These are phyloP conservation scores for Proteles cristata DNA, from an alignment of 2,113 vertebrate genomes.

Conservation along the genomic window DNA sequence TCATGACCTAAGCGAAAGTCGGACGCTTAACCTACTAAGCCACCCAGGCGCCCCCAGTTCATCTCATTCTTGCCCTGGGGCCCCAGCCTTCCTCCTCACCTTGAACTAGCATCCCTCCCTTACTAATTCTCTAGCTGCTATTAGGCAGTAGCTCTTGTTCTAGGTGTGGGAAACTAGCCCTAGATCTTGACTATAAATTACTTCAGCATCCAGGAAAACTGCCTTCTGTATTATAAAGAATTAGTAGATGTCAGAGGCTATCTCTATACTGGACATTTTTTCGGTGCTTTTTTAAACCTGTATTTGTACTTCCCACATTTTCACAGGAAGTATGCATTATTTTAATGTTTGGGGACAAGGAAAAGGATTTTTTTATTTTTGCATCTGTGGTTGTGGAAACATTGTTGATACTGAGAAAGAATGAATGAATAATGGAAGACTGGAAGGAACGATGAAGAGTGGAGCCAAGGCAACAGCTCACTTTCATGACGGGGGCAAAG, in stretches of 20 bases:
- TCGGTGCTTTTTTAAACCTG: not conserved
- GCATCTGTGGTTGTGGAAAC: not conserved
- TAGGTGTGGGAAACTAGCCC: not conserved
- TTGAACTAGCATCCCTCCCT: not conserved
- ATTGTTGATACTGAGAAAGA: not conserved
- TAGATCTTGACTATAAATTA: not conserved
- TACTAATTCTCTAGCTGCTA: not conserved
- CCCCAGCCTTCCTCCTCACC: not conserved
- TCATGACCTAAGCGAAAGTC: too few relatives aligned
- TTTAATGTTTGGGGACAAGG: not conserved
- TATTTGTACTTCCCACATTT: not conserved
- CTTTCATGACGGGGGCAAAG: not conserved
- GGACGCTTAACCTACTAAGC: too few relatives aligned
- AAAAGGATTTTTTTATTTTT: not conserved
- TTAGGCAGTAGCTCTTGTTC: not conserved
- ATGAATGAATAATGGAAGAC: not conserved
- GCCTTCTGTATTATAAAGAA: not conserved
- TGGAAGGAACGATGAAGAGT: not conserved
- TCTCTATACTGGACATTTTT: not conserved
- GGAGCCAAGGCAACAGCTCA: not conserved
- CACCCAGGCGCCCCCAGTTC: too few relatives aligned
- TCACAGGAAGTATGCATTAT: not conserved
- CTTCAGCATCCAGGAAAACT: not conserved
- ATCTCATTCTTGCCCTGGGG: not conserved
- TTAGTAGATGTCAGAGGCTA: not conserved